These are phyloP conservation scores for Pachypanchax playfairii DNA, from an alignment of 2,113 vertebrate species.

Conservation along the genomic window DNA sequence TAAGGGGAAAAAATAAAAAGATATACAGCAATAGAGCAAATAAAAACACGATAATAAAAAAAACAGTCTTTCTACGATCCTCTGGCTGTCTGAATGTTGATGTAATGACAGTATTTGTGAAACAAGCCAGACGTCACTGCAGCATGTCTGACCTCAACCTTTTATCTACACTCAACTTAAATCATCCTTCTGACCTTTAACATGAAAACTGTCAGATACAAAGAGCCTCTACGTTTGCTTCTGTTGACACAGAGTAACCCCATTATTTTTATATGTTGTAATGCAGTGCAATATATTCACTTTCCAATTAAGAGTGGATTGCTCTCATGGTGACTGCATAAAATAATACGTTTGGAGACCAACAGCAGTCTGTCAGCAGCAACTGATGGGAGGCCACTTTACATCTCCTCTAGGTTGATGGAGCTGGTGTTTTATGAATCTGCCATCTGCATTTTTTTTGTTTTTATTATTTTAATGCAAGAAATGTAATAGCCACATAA, in stretches of 20 bases:
- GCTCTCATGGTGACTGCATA: conserved; percentile 59
- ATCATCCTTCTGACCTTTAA: neutral
- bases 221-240: conserved; percentile 12
- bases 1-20: no score
- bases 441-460: conserved; percentile 2
- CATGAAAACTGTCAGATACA: neutral
- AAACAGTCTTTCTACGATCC: no score
- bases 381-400: conserved; percentile 30
- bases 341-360: conserved; percentile 67
- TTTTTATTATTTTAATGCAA: neutral
- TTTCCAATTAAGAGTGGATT: conserved; percentile 67
- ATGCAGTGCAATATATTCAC: conserved; percentile 52
- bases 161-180: neutral
- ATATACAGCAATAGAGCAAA: no score
- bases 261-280: conserved; percentile 43
- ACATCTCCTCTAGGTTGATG: conserved; percentile 10
- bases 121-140: conserved; percentile 1
- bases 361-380: conserved; percentile 38
- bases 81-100: neutral
- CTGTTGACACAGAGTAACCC: conserved; percentile 42
- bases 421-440: conserved; percentile 11
- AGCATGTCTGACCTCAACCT: neutral
- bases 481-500: neutral
- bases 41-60: no score
- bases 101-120: neutral